Evolutionary conservation across 2,888 invertebrate genomes (phyloP), one percentile per base, ranked within the genome.

Genomic region (Philopedon plagiatum): DNA sequence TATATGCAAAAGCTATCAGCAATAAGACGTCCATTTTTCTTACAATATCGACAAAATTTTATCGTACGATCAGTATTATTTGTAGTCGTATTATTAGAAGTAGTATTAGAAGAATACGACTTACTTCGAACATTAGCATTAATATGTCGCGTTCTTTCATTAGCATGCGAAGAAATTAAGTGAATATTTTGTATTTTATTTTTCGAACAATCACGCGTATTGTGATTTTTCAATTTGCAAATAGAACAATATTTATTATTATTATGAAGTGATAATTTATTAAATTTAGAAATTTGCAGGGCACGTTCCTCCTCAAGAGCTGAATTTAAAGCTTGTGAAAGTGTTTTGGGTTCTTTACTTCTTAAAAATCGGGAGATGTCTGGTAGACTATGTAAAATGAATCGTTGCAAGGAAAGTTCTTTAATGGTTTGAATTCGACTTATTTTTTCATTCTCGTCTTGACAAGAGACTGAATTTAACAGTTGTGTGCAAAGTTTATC

Each of bases 261-360:
- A 37, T 37, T 37, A 11, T 37, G 11, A 37, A n/a, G 26, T 26
- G 26, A n/a, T n/a, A n/a, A 26, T n/a, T 44, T 2, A 44, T 44
- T 51, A 46, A 18, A 15, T 54, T 54, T 26, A 18, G 34, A 34
- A 11, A 60, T 15, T 61, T 61, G 46, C 1, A 61, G 9, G 7
- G 61, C 61, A 4, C 61, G 19, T 57, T 70, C 70, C 19, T 63
- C 70, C 32, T 70, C 70, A 8, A 32, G 19, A 29, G 70, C 64
- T 18, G 57, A 13, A 54, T 56, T 63, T 13, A 63, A 56, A 13
- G 70, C 64, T 9, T 57, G 46, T 4, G 64, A 63, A 26, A 64
- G 44, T 19, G 34, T 57, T 56, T 37, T 58, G 13, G 23, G 54
- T 18, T 64, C 44, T 41, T 65, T 60, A 5, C 56, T 46, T 46